These are phyloP conservation scores for Pampus argenteus DNA, from an alignment of 2,797 vertebrate species.

Conservation along the genomic window DNA sequence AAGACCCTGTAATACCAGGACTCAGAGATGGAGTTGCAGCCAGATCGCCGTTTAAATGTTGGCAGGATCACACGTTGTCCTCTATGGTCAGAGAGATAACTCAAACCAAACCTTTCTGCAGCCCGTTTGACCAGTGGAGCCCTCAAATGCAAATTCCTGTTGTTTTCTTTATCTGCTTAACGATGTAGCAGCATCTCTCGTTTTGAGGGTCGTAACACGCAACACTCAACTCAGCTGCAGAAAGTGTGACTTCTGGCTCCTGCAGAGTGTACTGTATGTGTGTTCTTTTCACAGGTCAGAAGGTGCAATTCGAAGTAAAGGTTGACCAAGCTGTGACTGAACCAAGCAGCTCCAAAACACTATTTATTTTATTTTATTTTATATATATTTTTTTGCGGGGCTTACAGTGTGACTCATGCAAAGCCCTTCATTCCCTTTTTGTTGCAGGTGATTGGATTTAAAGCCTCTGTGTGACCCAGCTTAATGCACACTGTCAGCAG, in stretches of 20 bases:
- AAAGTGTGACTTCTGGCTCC: not conserved
- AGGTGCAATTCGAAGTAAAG: conserved; percentile 5
- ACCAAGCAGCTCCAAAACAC: not conserved
- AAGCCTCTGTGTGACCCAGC: conserved; percentile 17
- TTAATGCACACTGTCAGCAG: conserved; percentile 15
- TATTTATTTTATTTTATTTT: no score
- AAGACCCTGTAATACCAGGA: conserved; percentile 52
- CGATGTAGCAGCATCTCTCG: conserved; percentile 17
- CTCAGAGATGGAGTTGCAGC: conserved; percentile 35
- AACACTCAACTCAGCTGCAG: not conserved
- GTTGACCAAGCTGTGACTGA: conserved; percentile 4
- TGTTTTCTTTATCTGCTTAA: conserved; percentile 28
- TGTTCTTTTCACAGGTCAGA: conserved; percentile 18
- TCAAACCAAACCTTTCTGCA: conserved; percentile 17
- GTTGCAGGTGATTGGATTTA: conserved; percentile 21
- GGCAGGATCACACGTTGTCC: no score
- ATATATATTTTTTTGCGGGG: conserved; percentile 1
- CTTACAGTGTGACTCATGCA: conserved; percentile 13
- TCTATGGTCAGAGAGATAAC: no score
- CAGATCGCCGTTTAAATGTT: no score
- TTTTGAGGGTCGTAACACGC: conserved; percentile 7
- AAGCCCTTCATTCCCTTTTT: conserved; percentile 10
- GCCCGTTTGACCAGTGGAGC: conserved; percentile 8
- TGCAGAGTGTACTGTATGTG: not conserved
- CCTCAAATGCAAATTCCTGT: conserved; percentile 39